Conservation (phyloP, 1,140 invertebrate species). For the Odontomachus brunneus region DNA sequence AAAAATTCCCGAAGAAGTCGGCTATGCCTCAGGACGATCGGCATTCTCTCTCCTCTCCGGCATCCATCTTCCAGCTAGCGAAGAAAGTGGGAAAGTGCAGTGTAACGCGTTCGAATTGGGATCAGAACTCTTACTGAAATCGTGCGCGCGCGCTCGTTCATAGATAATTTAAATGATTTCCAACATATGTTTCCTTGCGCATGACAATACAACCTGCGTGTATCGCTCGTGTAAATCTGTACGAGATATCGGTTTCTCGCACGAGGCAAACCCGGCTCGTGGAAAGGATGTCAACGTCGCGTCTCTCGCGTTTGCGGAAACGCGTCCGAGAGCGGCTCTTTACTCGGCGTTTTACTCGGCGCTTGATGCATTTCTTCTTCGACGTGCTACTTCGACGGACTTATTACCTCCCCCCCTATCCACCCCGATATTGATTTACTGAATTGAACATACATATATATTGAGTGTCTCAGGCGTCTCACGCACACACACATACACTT, state of each 20-base stretch:
- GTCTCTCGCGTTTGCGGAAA: constrained; percentile 5
- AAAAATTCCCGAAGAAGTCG: background rate
- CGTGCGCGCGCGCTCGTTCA: background rate
- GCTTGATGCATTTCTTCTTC: no score
- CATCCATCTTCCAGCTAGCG: constrained; percentile 24
- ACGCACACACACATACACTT: background rate
- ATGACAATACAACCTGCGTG: background rate
- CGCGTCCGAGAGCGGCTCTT: background rate
- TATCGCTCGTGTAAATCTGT: background rate
- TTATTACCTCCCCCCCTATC: no score
- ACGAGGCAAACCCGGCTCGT: background rate
- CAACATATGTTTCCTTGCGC: constrained; percentile 21
- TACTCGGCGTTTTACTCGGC: background rate
- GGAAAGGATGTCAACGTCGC: background rate
- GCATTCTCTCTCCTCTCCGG: background rate
- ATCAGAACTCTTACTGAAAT: constrained; percentile 46
- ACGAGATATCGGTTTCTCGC: background rate
- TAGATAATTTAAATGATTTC: constrained; percentile 25
- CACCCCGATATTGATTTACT: background rate
- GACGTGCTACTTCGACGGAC: background rate
- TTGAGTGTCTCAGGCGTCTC: background rate
- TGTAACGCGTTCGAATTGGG: constrained; percentile 49
- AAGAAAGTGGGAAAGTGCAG: constrained; percentile 53
- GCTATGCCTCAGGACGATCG: background rate
- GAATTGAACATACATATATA: constrained; percentile 2